Conservation (phyloP, 2,113 vertebrate species). For the Megatriorchis doriae region DNA sequence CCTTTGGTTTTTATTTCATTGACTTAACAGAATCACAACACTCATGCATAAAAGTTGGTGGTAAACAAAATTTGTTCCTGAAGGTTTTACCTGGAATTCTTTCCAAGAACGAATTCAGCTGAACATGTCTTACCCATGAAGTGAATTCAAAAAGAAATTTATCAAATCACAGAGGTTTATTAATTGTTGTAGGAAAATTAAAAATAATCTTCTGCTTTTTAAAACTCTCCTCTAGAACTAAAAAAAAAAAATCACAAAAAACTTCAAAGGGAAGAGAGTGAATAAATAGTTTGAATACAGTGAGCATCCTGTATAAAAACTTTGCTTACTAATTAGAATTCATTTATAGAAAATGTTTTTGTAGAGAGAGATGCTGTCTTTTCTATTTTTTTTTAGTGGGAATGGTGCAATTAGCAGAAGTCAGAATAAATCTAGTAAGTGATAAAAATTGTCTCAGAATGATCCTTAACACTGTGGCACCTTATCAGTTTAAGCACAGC, state of each 20-base stretch:
- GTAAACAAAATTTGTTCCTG: not conserved
- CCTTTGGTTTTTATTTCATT: conserved; percentile 11
- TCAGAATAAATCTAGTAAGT: not conserved
- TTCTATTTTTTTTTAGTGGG: not conserved
- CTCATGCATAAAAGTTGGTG: not conserved
- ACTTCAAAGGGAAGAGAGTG: not conserved
- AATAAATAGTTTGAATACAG: not conserved
- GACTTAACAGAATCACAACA: not conserved
- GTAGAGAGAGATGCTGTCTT: not conserved
- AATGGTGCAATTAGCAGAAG: not conserved
- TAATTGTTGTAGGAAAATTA: not conserved
- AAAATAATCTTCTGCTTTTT: not conserved
- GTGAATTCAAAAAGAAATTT: not conserved
- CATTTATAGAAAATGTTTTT: not conserved
- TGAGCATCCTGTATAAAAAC: not conserved
- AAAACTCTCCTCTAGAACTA: not conserved
- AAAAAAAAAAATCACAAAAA: not conserved
- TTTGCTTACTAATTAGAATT: not conserved
- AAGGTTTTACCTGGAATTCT: not conserved
- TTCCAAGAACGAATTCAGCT: not conserved
- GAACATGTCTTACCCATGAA: not conserved
- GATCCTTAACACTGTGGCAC: not conserved
- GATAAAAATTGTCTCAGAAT: not conserved
- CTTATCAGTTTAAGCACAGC: not conserved
- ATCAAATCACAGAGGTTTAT: not conserved